phyloP scores from a whole-genome alignment of 64 coral and sea anemone species.

The Catalaphyllia jardinei region DNA sequence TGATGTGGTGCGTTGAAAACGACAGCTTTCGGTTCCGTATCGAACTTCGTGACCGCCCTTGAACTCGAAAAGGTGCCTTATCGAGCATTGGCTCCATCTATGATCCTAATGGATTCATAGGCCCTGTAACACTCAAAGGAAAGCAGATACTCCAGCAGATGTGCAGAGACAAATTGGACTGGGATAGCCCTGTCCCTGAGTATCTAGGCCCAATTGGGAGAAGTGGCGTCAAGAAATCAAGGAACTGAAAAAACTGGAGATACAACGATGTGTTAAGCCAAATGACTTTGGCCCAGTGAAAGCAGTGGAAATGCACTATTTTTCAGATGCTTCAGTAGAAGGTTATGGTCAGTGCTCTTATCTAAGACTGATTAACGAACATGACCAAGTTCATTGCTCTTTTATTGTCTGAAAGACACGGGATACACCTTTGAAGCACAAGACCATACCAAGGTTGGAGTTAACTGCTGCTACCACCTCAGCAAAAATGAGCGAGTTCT shows the following conservation, averaged over 20 bases:
- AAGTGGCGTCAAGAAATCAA: conserved; percentile 31
- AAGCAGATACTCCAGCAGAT: conserved; percentile 51
- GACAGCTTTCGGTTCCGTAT: no score
- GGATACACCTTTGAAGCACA: conserved; percentile 33
- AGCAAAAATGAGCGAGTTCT: conserved; percentile 14
- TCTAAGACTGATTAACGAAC: conserved; percentile 37
- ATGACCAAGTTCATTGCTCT: conserved; percentile 34
- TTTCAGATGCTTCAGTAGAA: conserved; percentile 35
- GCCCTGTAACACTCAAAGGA: conserved; percentile 33
- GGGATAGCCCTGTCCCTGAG: conserved; percentile 45
- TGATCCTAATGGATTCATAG: conserved; percentile 54
- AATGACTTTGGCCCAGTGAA: background rate
- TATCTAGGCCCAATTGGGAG: conserved; percentile 19
- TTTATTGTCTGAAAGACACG: conserved; percentile 33
- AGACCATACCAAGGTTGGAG: conserved; percentile 46
- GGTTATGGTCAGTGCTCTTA: conserved; percentile 51
- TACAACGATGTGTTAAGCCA: conserved; percentile 41
- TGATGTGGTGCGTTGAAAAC: no score
- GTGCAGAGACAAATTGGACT: conserved; percentile 45
- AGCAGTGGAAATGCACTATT: conserved; percentile 41
- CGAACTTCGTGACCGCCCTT: no score
- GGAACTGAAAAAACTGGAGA: conserved; percentile 14
- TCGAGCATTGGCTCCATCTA: conserved; percentile 28
- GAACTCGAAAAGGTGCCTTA: conserved; percentile 4
- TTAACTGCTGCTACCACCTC: conserved; percentile 17